phyloP scores from a whole-genome alignment of 1,140 invertebrate species.

The Eriosoma lanigerum region DNA sequence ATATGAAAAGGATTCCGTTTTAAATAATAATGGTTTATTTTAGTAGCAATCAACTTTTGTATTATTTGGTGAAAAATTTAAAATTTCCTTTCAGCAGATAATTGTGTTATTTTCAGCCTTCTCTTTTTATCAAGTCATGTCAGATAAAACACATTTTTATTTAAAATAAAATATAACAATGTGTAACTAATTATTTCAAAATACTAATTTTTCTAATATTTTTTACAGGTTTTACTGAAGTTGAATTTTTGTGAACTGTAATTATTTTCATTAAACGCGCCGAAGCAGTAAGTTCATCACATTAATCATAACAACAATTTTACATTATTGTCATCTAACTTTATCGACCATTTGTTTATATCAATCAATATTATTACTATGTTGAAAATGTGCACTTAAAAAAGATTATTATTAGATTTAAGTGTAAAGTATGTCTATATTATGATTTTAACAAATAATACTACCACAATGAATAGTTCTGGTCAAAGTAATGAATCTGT shows the following conservation, averaged over 20 bases:
- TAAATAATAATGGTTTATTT: no score
- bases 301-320: constrained; percentile 32
- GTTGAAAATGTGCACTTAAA: constrained; percentile 31
- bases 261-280: constrained; percentile 15
- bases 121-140: no score
- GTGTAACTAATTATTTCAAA: no score
- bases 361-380: background rate
- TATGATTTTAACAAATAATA: constrained; percentile 40
- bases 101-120: no score
- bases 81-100: no score
- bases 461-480: constrained; percentile 44
- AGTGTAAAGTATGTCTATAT: constrained; percentile 39
- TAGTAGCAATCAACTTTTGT: no score
- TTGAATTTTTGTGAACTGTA: constrained; percentile 28
- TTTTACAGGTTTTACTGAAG: constrained; percentile 24
- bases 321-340: constrained; percentile 32
- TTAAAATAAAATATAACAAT: no score
- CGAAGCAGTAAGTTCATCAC: constrained; percentile 47
- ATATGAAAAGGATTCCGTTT: no score
- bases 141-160: no score
- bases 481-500: constrained; percentile 48
- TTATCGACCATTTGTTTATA: constrained; percentile 19
- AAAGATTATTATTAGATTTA: constrained; percentile 25
- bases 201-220: background rate
- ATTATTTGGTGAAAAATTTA: no score